phyloP scores from a whole-genome alignment of 2,888 invertebrate species.

The Lepidonotus clava region DNA sequence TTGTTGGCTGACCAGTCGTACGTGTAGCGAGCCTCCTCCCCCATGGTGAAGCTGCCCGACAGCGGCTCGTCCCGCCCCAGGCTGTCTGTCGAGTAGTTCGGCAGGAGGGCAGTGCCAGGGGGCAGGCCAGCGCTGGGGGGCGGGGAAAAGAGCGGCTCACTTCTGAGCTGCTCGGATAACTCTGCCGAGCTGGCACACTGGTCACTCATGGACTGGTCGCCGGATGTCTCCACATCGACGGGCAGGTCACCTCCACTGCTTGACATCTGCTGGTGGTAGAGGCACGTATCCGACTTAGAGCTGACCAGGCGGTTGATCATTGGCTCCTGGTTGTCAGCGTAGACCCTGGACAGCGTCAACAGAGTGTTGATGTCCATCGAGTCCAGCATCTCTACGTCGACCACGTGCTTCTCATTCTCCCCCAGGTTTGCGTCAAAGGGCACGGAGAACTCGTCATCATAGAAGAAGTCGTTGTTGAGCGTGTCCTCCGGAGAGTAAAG shows the following conservation, averaged over 20 bases:
- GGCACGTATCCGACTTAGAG: conserved; percentile 65
- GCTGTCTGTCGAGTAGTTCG: conserved; percentile 51
- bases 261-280: conserved; percentile 60
- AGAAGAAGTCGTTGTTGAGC: conserved; percentile 78
- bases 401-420: conserved; percentile 55
- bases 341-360: conserved; percentile 32
- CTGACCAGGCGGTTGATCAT: conserved; percentile 42
- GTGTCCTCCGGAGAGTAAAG: conserved; percentile 70
- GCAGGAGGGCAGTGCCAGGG: neutral
- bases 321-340: conserved; percentile 44
- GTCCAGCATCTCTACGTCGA: conserved; percentile 53
- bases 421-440: conserved; percentile 65
- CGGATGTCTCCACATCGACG: conserved; percentile 10
- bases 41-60: conserved; percentile 29
- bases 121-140: conserved; percentile 24
- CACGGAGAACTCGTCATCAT: conserved; percentile 78
- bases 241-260: conserved; percentile 53
- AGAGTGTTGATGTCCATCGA: conserved; percentile 54
- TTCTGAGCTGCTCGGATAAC: conserved; percentile 60
- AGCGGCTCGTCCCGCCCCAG: conserved; percentile 38
- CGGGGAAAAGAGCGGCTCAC: conserved; percentile 63
- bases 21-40: conserved; percentile 38
- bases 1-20: conserved; percentile 64
- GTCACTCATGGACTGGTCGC: conserved; percentile 57
- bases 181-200: conserved; percentile 59